These are phyloP conservation scores for Phoxinus dragarum DNA, from an alignment of 2,797 vertebrate genomes.

Conservation along the genomic window DNA sequence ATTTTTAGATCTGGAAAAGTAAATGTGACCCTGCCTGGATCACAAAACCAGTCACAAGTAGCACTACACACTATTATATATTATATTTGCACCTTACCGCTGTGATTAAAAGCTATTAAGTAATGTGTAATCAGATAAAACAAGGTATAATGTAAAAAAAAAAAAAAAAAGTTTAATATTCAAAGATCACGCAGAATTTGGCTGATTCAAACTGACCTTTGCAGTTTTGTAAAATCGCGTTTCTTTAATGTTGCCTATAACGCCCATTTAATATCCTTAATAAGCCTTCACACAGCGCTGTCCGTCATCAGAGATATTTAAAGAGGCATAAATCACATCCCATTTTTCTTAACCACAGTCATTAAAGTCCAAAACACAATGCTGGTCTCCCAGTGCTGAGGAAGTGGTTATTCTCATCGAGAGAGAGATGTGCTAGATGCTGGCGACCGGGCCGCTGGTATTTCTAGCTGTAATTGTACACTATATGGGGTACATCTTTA, in stretches of 20 bases:
- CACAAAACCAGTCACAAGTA: no score
- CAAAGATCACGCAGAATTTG: neutral
- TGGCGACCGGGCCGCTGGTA: slow-evolving; percentile 46
- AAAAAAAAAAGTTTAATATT: neutral
- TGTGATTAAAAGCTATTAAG: neutral
- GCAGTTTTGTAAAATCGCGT: neutral
- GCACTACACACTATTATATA: no score
- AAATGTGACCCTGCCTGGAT: no score
- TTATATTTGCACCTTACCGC: neutral
- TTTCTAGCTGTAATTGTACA: slow-evolving; percentile 66
- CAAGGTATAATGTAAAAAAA: neutral
- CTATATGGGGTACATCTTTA: slow-evolving; percentile 47
- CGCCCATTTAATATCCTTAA: slow-evolving; percentile 14
- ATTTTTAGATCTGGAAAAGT: no score
- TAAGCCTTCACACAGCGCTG: slow-evolving; percentile 9
- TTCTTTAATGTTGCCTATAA: neutral
- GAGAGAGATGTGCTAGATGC: slow-evolving; percentile 9
- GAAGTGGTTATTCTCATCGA: slow-evolving; percentile 37
- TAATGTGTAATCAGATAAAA: neutral
- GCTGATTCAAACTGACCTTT: neutral
- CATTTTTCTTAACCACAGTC: slow-evolving; percentile 35
- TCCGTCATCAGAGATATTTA: slow-evolving; percentile 45
- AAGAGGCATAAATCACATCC: slow-evolving; percentile 45
- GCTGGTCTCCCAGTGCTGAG: slow-evolving; percentile 16
- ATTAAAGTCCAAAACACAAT: slow-evolving; percentile 48